Conservation (phyloP, 2,888 invertebrate genomes). For the Euplagia quadripunctaria region DNA sequence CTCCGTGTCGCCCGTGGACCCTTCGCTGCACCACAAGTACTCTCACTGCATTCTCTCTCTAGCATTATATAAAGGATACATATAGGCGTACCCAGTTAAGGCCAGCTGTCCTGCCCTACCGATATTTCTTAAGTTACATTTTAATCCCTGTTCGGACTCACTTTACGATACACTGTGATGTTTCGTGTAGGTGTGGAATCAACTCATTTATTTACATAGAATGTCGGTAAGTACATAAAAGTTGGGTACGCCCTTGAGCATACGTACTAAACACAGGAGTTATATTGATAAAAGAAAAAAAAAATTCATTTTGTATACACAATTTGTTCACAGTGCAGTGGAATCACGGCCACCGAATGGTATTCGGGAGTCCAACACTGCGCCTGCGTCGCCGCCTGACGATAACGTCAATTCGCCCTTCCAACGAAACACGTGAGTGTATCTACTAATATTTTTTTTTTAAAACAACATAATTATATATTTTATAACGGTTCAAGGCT, state of each 20-base stretch:
- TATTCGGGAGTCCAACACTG: constrained; percentile 71
- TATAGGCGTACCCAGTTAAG: too few species aligned
- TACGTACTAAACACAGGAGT: too few species aligned
- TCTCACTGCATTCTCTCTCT: neutral
- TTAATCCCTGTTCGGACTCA: neutral
- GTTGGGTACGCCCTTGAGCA: too few species aligned
- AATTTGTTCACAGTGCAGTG: constrained; percentile 57
- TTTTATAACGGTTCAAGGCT: too few species aligned
- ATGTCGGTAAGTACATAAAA: too few species aligned
- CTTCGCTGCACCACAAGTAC: constrained; percentile 17
- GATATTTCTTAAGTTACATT: too few species aligned
- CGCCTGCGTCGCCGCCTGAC: constrained; percentile 79
- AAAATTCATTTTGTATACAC: neutral
- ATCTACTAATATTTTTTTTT: neutral
- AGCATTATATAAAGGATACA: too few species aligned
- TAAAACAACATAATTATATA: neutral
- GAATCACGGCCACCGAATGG: constrained; percentile 68
- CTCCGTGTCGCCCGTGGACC: constrained; percentile 89
- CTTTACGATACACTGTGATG: neutral
- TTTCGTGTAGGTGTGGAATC: neutral
- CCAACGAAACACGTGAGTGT: constrained; percentile 75
- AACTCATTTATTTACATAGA: too few species aligned
- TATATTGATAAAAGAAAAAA: too few species aligned
- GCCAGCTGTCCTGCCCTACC: too few species aligned
- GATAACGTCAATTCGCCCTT: constrained; percentile 77